phyloP scores from a whole-genome alignment of 2,888 invertebrate genomes.

The Pheosia gnoma region DNA sequence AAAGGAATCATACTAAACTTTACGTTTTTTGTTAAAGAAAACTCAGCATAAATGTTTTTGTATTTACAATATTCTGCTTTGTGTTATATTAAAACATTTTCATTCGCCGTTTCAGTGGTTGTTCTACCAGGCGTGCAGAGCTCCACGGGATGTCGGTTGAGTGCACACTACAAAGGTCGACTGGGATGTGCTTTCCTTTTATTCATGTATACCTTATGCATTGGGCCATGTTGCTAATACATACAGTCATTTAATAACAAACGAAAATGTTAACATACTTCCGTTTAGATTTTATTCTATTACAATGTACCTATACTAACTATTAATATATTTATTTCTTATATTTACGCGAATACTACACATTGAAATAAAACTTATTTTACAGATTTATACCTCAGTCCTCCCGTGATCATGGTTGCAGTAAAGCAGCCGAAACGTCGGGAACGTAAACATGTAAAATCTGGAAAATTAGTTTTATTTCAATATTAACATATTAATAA shows the following conservation, averaged over 20 bases:
- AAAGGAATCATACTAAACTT: background rate
- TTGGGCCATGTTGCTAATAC: conserved; percentile 33
- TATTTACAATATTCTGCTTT: conserved; percentile 54
- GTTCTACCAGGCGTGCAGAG: conserved; percentile 60
- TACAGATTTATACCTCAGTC: no score
- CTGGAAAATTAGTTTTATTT: no score
- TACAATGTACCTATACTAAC: no score
- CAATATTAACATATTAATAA: no score
- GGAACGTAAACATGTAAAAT: no score
- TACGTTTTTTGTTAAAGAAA: conserved; percentile 6
- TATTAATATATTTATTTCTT: no score
- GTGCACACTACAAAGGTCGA: conserved; percentile 69
- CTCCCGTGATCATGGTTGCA: no score
- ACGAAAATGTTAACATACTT: background rate
- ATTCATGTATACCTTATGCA: conserved; percentile 65
- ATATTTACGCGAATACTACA: no score
- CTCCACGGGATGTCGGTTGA: conserved; percentile 67
- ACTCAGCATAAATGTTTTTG: conserved; percentile 36
- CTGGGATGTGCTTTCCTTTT: conserved; percentile 67
- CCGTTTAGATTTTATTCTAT: background rate
- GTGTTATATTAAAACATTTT: conserved; percentile 65
- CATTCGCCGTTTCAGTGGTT: conserved; percentile 67
- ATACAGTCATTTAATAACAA: conserved; percentile 6
- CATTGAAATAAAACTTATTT: no score
- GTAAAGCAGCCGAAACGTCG: no score